phyloP scores from a whole-genome alignment of 2,113 vertebrate genomes.

The Corythoichthys haematopterus region DNA sequence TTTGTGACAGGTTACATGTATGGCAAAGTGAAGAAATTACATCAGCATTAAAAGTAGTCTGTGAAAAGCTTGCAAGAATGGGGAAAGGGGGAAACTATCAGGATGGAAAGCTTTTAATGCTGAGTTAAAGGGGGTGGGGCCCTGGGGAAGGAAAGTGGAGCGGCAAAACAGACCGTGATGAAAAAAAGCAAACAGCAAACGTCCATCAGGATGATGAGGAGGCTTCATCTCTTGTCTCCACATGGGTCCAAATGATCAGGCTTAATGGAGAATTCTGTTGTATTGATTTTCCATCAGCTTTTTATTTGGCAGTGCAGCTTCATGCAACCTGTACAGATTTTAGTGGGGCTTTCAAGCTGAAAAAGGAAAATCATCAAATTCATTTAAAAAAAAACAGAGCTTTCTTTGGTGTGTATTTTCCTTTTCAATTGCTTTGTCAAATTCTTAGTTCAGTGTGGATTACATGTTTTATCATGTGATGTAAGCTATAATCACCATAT shows the following conservation, averaged over 20 bases:
- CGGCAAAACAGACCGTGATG: conserved; percentile 66
- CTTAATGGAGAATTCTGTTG: conserved; percentile 68
- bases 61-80: conserved; percentile 16
- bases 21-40: conserved; percentile 8
- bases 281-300: conserved; percentile 79
- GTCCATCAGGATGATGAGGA: conserved; percentile 42
- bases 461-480: too few species aligned
- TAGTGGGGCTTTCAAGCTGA: conserved; percentile 12
- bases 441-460: too few species aligned
- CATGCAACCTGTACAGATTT: conserved; percentile 28
- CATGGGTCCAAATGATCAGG: conserved; percentile 67
- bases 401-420: too few species aligned
- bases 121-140: conserved; percentile 38
- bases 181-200: conserved; percentile 75
- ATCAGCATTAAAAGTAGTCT: conserved; percentile 14
- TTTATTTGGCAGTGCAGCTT: conserved; percentile 65
- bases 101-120: conserved; percentile 39
- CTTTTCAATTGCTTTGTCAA: too few species aligned
- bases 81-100: conserved; percentile 25
- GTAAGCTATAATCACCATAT: too few species aligned
- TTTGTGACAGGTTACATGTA: conserved; percentile 37
- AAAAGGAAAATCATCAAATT: conserved; percentile 19
- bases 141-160: conserved; percentile 55
- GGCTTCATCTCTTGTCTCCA: conserved; percentile 72
- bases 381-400: neutral